Evolutionary conservation across 2,888 invertebrate species (phyloP), one percentile per base, ranked within the genome.

Genomic region (Acholoe squamosa): DNA sequence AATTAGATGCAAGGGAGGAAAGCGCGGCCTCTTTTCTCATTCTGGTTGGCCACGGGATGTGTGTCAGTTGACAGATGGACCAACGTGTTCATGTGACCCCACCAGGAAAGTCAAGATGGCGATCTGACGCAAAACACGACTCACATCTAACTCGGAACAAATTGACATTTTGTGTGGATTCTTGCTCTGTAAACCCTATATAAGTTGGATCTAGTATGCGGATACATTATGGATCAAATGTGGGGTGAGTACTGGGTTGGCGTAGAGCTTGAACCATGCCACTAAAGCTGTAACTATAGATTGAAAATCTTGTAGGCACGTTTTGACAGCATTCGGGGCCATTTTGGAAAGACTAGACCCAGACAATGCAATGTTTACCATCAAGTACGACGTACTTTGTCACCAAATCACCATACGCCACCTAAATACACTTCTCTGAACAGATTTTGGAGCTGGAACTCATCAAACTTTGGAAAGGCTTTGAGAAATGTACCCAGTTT

Each of bases 1-100:
- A 43, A 43, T 43, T 43, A 43, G 43, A 43, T 10, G 43, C 43
- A 43, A 43, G 43, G 33, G 33, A 80, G 12, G 80, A 80, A 43
- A 25, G 80, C 33, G 22, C 19, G 80, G 31, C 25, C 16, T 76
- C 19, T 76, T 71, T 71, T 71, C 3, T 3, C 25, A 25, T 71
- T 43, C 80, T 34, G 16, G n/a, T 33, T 80, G 19, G 80, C 80
- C 80, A 33, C 80, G 33, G n/a, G 80, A 80, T 34, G 33, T 80
- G 43, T 80, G 80, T 80, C 80, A 80, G 33, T 80, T 80, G 80
- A 80, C 80, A 80, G 80, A 80, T 80, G 80, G 43, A 76, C 80
- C 80, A 80, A 80, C 80, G 80, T 80, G 80, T 80, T 80, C 80
- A 80, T 80, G 80, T 80, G 80, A 80, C 80, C 80, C 80, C 43